Percentiles rank a stretch among this genome's conserved stretches.
phyloP scores from a whole-genome alignment of 2,888 invertebrate species.

The Apotomis betuletana region DNA sequence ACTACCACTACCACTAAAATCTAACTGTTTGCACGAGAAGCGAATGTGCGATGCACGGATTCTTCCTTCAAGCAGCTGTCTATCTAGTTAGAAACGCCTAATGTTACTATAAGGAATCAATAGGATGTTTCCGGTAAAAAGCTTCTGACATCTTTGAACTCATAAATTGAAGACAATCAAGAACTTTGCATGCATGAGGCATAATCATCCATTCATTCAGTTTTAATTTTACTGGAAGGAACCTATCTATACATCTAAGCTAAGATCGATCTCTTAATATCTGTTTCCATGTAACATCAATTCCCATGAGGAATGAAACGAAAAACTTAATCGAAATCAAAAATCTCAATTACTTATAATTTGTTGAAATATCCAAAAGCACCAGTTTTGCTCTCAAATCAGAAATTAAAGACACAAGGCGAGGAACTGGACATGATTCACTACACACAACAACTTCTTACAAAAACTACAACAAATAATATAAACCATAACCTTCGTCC shows the following conservation, averaged over 20 bases:
- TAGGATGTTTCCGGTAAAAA: slow-evolving; percentile 69
- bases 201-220: slow-evolving; percentile 39
- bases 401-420: slow-evolving; percentile 52
- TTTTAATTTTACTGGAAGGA: slow-evolving; percentile 72
- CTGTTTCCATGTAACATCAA: slow-evolving; percentile 70
- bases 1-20: slow-evolving; percentile 76
- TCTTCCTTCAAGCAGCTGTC: slow-evolving; percentile 83
- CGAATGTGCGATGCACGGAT: slow-evolving; percentile 83
- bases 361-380: slow-evolving; percentile 79
- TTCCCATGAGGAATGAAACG: slow-evolving; percentile 83
- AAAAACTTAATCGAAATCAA: slow-evolving; percentile 72
- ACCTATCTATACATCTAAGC: slow-evolving; percentile 68
- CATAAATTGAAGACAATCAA: slow-evolving; percentile 18
- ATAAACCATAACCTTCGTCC: not conserved
- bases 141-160: slow-evolving; percentile 24
- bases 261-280: slow-evolving; percentile 74
- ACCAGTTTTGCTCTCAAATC: slow-evolving; percentile 70
- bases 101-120: slow-evolving; percentile 73
- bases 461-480: slow-evolving; percentile 13
- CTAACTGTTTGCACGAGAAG: slow-evolving; percentile 80
- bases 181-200: slow-evolving; percentile 27
- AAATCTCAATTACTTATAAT: slow-evolving; percentile 55
- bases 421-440: slow-evolving; percentile 53
- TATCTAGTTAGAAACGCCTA: slow-evolving; percentile 82
- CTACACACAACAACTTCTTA: slow-evolving; percentile 15